Evolutionary conservation across 2,113 vertebrate species (phyloP).

Genomic region (Strix uralensis): DNA sequence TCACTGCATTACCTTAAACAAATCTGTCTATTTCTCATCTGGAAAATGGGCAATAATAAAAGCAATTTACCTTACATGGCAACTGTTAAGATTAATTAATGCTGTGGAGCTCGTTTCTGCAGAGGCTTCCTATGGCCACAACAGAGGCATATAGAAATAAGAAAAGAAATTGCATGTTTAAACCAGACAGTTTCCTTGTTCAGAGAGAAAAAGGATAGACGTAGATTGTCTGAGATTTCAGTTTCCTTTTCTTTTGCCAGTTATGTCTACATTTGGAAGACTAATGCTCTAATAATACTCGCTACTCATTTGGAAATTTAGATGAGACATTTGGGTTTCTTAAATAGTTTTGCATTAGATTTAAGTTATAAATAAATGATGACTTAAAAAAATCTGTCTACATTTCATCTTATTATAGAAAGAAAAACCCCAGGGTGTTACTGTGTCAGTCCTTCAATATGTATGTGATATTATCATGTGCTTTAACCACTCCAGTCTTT

Average conservation of each 20-base stretch:
- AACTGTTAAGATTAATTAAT: slow-evolving; percentile 22
- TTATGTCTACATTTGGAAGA: slow-evolving; percentile 34
- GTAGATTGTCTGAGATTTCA: neutral
- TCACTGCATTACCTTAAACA: neutral
- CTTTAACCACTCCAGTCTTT: neutral
- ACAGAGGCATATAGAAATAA: neutral
- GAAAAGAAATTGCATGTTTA: neutral
- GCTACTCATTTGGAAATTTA: slow-evolving; percentile 59
- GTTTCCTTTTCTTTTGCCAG: slow-evolving; percentile 7
- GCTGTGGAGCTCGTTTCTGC: neutral
- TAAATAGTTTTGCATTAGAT: slow-evolving; percentile 57
- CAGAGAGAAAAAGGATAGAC: neutral
- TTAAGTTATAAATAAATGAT: slow-evolving; percentile 65
- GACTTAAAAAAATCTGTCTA: slow-evolving; percentile 47
- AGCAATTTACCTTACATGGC: neutral
- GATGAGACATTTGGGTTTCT: slow-evolving; percentile 55
- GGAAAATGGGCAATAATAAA: slow-evolving; percentile 21
- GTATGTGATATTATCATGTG: neutral
- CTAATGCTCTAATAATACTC: slow-evolving; percentile 57
- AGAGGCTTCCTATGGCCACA: neutral
- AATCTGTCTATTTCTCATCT: neutral
- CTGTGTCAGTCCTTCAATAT: neutral
- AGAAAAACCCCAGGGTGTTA: slow-evolving; percentile 32
- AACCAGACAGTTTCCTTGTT: neutral
- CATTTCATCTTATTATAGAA: slow-evolving; percentile 40